A percentile compares a stretch with the other conserved stretches of the same genome.
Evolutionary conservation across 2,113 vertebrate genomes (phyloP).

Genomic region (Amblyornis subalaris): DNA sequence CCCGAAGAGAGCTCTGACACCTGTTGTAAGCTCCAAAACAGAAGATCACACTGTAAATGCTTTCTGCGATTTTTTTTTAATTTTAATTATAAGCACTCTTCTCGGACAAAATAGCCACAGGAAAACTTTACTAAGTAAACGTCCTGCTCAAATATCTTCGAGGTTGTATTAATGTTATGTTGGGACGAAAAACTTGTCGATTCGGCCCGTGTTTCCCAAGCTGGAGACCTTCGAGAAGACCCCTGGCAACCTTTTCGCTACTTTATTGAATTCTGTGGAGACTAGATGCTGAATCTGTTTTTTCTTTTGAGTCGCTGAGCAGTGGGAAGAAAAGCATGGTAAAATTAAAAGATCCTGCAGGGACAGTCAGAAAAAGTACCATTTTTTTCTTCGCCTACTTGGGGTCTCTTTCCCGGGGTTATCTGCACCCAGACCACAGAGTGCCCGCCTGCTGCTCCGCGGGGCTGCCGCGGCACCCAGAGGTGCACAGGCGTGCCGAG

Average conservation of each 20-base stretch:
- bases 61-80: not conserved
- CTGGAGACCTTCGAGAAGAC: not conserved
- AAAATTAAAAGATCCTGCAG: not conserved
- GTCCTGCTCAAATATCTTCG: not conserved
- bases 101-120: not conserved
- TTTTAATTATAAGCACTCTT: not conserved
- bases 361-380: not conserved
- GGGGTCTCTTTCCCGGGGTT: not conserved
- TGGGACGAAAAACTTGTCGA: fast-evolving
- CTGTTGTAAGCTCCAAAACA: not conserved
- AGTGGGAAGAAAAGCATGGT: not conserved
- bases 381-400: fast-evolving
- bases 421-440: not conserved
- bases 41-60: not conserved
- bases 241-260: fast-evolving
- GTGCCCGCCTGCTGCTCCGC: not conserved
- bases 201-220: not conserved
- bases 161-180: fast-evolving
- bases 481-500: no score
- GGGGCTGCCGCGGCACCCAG: not conserved
- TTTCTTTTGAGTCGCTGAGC: not conserved
- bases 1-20: not conserved
- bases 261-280: not conserved
- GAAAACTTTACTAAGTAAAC: not conserved
- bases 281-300: not conserved